Evolutionary conservation across 2,797 vertebrate species (phyloP).

Genomic region (Pampus argenteus): DNA sequence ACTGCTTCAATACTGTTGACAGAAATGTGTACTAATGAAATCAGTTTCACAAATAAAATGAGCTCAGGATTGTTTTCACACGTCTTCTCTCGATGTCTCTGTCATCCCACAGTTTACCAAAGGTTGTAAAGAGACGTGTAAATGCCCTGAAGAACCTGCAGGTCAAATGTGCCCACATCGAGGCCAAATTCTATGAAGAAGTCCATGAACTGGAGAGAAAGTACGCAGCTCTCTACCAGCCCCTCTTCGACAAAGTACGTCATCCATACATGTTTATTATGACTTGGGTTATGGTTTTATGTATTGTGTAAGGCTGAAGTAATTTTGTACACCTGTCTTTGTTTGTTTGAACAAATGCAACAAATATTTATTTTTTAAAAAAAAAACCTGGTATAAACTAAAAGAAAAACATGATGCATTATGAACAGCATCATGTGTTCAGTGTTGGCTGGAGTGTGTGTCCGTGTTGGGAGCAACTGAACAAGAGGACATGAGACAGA

Average conservation of each 20-base stretch:
- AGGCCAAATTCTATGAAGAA: slow-evolving; percentile 99
- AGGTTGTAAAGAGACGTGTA: slow-evolving; percentile 98
- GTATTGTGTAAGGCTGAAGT: background rate
- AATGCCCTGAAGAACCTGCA: slow-evolving; percentile 99
- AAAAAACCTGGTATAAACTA: background rate
- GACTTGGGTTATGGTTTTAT: background rate
- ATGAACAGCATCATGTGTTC: background rate
- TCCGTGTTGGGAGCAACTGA: background rate
- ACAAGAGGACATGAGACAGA: background rate
- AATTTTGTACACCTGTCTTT: too few relatives aligned
- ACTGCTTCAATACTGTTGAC: too few relatives aligned
- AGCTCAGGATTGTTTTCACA: background rate
- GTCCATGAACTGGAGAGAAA: slow-evolving; percentile 99
- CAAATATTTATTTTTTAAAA: too few relatives aligned
- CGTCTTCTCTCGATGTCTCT: background rate
- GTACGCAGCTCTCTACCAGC: slow-evolving; percentile 97
- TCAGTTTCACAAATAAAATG: background rate
- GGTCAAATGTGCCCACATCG: slow-evolving; percentile 98
- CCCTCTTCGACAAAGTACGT: slow-evolving; percentile 96
- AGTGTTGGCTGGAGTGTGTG: background rate
- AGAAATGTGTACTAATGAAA: too few relatives aligned
- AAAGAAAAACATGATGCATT: background rate
- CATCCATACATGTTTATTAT: background rate
- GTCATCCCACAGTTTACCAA: slow-evolving; percentile 90
- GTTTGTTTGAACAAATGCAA: too few relatives aligned